Evolutionary conservation across 1,140 invertebrate genomes (phyloP), one percentile per base, ranked within the genome.

Genomic region (Eriocheir sinensis): DNA sequence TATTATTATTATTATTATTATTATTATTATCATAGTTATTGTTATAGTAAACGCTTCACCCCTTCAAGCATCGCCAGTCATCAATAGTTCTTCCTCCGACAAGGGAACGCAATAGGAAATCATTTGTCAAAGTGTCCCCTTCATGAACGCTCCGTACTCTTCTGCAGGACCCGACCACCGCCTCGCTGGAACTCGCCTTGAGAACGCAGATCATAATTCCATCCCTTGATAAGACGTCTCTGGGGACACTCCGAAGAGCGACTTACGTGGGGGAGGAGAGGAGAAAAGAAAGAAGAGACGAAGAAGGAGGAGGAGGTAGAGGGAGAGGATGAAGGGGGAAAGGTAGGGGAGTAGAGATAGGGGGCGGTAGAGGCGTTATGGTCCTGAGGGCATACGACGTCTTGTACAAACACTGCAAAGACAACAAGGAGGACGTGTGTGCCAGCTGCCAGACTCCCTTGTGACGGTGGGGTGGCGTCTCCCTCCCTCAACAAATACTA

Each of bases 371-470:
- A 72, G 27, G 60, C 60, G 60, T 72, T 72, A 72, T 72, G 60
- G 60, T 72, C 60, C 60, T 72, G 21, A n/a, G 60, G 60, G 60
- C 27, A 72, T 72, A 72, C 27, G 60, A 72, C 27, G 60, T 72
- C 60, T 72, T 72, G 60, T 72, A 72, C 60, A 72, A 72, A 72
- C 60, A 72, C 21, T 72, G 60, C 60, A 72, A 72, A 72, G 60
- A 72, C 60, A 72, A 72, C 60, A 72, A 72, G 60, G 27, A 72
- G 60, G 60, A 72, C 60, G 60, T 72, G 21, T 72, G 21, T 72
- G 60, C 60, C 60, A 72, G 60, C 60, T 72, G 60, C 27, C 60
- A n/a, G 60, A 72, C 60, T 72, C 60, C 60, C 60, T 72, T 72
- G 60, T 72, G 60, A n/a, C 27, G 60, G 60, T n/a, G 27, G 60